Evolutionary conservation across 2,797 vertebrate species (phyloP), one percentile per base, ranked within the genome.

Genomic region (Silurus lanzhouensis): DNA sequence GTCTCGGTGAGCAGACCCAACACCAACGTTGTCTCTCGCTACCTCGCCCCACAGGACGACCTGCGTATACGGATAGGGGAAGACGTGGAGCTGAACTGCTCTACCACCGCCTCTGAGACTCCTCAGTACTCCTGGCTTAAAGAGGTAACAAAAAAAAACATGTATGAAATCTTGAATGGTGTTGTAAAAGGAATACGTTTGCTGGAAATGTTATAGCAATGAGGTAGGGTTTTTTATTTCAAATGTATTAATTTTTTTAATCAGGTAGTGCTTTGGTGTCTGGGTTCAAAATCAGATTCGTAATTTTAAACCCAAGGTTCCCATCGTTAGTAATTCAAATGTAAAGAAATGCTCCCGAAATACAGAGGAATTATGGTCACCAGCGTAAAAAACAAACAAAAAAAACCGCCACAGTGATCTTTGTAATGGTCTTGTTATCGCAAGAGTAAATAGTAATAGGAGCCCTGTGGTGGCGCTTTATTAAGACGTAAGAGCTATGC

Each of bases 81-180:
- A 0, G 88, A 94, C 0, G 92, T 96, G 87, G 90, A 92, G 86
- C 86, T 96, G 82, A 91, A 92, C 22, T 96, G 96, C 78, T 91
- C 90, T 0, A 88, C 93, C 31, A 90, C 90, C 0, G 91, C 95
- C 2, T 95, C 95, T 0, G 93, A 94, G 88, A 71, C 91, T 27
- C 95, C 94, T 0, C 63, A 15, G 38, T 96, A 94, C 89, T 91
- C 27, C 87, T 96, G 96, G 96, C 86, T 78, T 25, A 94, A 93
- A 89, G 92, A 95, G 92, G 96, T 96, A 90, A 94, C 91, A 8
- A 77, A 38, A 17, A 17, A 22, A 10, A 19, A 31, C 44, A 5
- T n/a, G n/a, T 52, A 7, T 9, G 20, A 63, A 9, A 48, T 64
- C 13, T 63, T 17, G 2, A 48, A 38, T 38, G 38, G 38, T n/a